These are phyloP conservation scores for Busseola fusca DNA, from an alignment of 2,888 invertebrate species.

Conservation along the genomic window DNA sequence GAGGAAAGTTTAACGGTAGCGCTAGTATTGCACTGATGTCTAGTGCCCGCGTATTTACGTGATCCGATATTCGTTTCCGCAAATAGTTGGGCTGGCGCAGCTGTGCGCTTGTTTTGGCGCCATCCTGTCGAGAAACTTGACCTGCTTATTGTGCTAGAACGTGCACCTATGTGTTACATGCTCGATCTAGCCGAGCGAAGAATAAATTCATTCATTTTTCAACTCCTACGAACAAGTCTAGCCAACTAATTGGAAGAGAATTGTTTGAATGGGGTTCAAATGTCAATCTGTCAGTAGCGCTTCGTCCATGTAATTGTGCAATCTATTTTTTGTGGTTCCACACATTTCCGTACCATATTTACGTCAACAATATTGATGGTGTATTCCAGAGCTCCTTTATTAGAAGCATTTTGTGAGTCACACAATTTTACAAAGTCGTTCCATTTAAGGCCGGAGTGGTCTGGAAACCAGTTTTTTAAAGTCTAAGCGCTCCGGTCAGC, in stretches of 20 bases:
- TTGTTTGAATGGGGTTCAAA: conserved; percentile 52
- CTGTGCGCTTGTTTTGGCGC: conserved; percentile 77
- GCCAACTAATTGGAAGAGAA: conserved; percentile 48
- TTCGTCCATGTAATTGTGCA: conserved; percentile 42
- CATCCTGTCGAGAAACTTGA: conserved; percentile 73
- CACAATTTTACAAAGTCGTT: conserved; percentile 67
- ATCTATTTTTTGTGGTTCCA: conserved; percentile 32
- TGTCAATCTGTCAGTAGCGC: conserved; percentile 47
- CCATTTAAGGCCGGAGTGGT: conserved; percentile 60
- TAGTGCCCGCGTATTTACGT: conserved; percentile 54
- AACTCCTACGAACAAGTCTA: conserved; percentile 46
- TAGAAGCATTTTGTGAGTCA: conserved; percentile 60
- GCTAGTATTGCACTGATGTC: conserved; percentile 57
- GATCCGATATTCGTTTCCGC: conserved; percentile 74
- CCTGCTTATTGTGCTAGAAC: conserved; percentile 67
- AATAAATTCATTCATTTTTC: conserved; percentile 59
- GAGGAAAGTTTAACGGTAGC: conserved; percentile 62
- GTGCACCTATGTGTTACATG: conserved; percentile 52
- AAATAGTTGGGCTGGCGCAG: conserved; percentile 78
- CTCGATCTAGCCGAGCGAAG: conserved; percentile 41
- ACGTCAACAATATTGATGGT: conserved; percentile 2
- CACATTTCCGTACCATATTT: conserved; percentile 5
- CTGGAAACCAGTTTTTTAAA: conserved; percentile 78
- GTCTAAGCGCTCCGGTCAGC: conserved; percentile 81
- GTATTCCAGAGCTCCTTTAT: conserved; percentile 43